These are phyloP conservation scores for Molossus molossus DNA, from an alignment of 2,797 vertebrate genomes.

Conservation along the genomic window DNA sequence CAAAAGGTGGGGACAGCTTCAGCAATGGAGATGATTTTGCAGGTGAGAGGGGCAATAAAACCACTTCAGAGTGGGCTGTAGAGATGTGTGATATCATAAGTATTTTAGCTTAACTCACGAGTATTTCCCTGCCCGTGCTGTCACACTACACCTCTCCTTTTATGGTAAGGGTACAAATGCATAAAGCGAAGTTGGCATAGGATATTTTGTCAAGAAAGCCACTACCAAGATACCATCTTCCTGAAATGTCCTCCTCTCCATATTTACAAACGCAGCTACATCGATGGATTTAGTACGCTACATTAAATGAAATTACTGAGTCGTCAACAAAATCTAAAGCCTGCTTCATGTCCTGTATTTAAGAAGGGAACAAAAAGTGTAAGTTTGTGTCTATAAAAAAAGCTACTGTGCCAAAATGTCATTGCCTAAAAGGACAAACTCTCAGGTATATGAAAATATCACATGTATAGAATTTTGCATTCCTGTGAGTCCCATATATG, in stretches of 20 bases:
- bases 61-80: no score
- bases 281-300: background rate
- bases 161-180: background rate
- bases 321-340: constrained; percentile 31
- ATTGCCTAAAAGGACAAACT: background rate
- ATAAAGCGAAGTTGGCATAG: background rate
- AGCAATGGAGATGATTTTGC: background rate
- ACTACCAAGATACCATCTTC: background rate
- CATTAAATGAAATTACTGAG: constrained; percentile 15
- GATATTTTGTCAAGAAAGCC: background rate
- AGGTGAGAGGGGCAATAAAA: background rate
- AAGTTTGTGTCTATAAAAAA: background rate
- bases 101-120: background rate
- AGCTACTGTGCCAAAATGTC: constrained; percentile 1
- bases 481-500: background rate
- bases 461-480: background rate
- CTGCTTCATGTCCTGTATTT: constrained; percentile 13
- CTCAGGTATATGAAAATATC: constrained; percentile 18
- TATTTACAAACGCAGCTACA: background rate
- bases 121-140: background rate
- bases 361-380: constrained; percentile 19
- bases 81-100: background rate
- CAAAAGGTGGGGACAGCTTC: background rate
- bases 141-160: background rate
- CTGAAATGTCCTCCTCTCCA: constrained; percentile 8